Evolutionary conservation across 2,888 invertebrate species (phyloP).

Genomic region (Dasysyrphus albostriatus): DNA sequence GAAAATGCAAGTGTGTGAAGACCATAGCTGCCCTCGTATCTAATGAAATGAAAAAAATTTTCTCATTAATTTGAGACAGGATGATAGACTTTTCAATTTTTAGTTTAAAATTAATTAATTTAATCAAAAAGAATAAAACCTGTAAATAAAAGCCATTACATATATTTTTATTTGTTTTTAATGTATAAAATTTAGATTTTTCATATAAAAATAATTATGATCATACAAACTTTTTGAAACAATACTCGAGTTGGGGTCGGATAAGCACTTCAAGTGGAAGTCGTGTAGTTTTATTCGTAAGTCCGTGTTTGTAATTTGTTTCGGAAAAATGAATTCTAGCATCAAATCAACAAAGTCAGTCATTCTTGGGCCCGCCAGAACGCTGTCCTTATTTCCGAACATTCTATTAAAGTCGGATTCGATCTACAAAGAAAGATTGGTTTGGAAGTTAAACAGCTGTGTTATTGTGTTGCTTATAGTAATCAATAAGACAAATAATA

Average conservation of each 20-base stretch:
- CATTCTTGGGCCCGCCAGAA: not conserved
- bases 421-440: not conserved
- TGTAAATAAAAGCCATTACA: not conserved
- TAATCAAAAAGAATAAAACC: not conserved
- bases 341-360: not conserved
- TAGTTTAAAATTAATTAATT: not conserved
- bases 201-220: not conserved
- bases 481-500: not conserved
- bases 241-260: not conserved
- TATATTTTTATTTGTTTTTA: too few relatives aligned
- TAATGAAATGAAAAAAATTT: too few relatives aligned
- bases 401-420: not conserved
- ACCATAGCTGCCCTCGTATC: too few relatives aligned
- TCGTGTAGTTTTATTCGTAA: not conserved
- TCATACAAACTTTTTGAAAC: constrained; percentile 5
- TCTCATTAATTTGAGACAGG: too few relatives aligned
- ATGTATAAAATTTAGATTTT: too few relatives aligned
- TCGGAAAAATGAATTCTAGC: not conserved
- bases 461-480: not conserved
- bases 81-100: too few relatives aligned
- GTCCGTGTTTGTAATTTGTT: not conserved
- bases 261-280: not conserved
- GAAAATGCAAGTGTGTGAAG: too few relatives aligned
- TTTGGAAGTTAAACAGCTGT: not conserved
- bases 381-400: not conserved